Percentiles rank a stretch among this genome's conserved stretches.
These are phyloP conservation scores for Drosophila vallismaia DNA, from an alignment of 2,888 invertebrate species.

Conservation along the genomic window DNA sequence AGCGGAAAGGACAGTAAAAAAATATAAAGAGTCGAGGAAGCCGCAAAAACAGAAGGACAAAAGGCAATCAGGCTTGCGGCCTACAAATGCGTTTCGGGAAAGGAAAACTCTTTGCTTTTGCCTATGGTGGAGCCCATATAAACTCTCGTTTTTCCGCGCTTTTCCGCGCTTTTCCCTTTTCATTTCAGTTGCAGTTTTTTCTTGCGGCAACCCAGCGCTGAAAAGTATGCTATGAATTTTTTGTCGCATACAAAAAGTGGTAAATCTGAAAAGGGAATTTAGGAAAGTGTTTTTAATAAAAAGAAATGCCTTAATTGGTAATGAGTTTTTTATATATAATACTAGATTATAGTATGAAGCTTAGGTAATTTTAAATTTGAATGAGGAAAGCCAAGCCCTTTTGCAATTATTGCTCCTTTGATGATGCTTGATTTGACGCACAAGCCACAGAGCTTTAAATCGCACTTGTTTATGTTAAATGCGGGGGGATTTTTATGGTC, in stretches of 20 bases:
- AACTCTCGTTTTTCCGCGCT: conserved; percentile 4
- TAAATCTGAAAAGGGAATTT: neutral
- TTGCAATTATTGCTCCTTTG: conserved; percentile 56
- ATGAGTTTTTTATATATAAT: neutral
- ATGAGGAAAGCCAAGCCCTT: neutral
- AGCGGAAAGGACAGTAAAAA: conserved; percentile 7
- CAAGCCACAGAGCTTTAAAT: conserved; percentile 1
- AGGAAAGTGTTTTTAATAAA: neutral
- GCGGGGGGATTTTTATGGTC: conserved; percentile 38
- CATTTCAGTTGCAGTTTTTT: conserved; percentile 29
- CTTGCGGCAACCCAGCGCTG: conserved; percentile 7
- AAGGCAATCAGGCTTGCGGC: conserved; percentile 74
- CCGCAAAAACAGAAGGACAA: conserved; percentile 43
- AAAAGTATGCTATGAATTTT: conserved; percentile 39
- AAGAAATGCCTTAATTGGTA: neutral
- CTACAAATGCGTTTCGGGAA: conserved; percentile 45
- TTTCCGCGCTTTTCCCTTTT: conserved; percentile 6
- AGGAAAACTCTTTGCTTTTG: conserved; percentile 17
- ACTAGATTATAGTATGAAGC: neutral
- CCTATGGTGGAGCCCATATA: neutral
- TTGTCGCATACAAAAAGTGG: conserved; percentile 22
- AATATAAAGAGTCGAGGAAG: conserved; percentile 3
- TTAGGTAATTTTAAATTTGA: neutral
- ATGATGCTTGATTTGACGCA: conserved; percentile 63
- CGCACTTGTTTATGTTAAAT: neutral